Evolutionary conservation across 2,797 vertebrate species (phyloP), one percentile per base, ranked within the genome.

Genomic region (Bovichtus variegatus): DNA sequence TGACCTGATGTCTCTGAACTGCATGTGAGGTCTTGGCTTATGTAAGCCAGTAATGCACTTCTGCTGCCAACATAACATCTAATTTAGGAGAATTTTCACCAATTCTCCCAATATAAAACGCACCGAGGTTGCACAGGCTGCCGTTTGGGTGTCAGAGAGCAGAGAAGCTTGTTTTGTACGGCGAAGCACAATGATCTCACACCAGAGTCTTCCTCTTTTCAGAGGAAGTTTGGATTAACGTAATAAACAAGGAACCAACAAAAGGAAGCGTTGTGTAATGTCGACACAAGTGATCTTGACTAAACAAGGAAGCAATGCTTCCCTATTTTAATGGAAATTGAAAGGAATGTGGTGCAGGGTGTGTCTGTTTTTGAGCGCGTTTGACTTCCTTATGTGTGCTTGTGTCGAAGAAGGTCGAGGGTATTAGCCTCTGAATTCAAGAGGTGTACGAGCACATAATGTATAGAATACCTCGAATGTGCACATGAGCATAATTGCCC

Each of bases 241-340:
- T 40, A 66, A 75, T 25, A 75, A 84, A 80, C 70, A 60, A 65
- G 38, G 69, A 77, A 66, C 50, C 74, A 19, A 67, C 65, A 34
- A 62, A 40, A 71, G 85, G 84, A 89, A 83, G 66, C 0, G 7
- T 87, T 88, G 36, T 41, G 25, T 38, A 85, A 87, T 16, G 19
- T 57, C 12, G 15, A 71, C 46, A 65, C 16, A 36, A 80, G 44
- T 47, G 58, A 78, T 64, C 38, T 16, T 2, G 29, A 44, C 69
- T 66, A 16, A 83, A 88, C 55, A 51, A 47, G 81, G 87, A 90
- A 90, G 79, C 10, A 2, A 47, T 15, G 82, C 81, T 86, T 90
- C 81, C 51, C 61, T 15, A 54, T 74, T 88, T 69, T 5, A 61
- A 61, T 60, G 47, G 53, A 82, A 80, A 80, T 60, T 40, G 2